Evolutionary conservation across 2,113 vertebrate species (phyloP), one percentile per base, ranked within the genome.

Genomic region (Scartelaos histophorus): DNA sequence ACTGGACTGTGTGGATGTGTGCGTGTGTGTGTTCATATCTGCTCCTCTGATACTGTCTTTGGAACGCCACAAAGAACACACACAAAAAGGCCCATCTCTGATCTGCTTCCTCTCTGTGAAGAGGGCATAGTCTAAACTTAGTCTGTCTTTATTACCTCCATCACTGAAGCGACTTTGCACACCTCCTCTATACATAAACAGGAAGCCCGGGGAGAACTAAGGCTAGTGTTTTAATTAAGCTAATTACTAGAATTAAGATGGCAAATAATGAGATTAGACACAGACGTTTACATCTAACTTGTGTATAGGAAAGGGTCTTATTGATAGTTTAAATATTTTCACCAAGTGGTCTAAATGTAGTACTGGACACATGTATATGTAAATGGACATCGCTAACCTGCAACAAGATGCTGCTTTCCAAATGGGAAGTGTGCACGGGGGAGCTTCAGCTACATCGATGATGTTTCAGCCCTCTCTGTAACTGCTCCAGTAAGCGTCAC

Each of bases 11-110:
- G 82, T 21, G 64, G 83, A 77, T 81, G 80, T 78, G 78, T 74
- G 58, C 9, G 25, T 34, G 58, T 61, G 58, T 61, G 58, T 71
- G 81, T 82, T 78, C 78, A 64, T 67, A 71, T 62, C 76, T 78
- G 84, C 73, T 72, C 75, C 79, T 82, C 70, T 84, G 78, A 89
- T 87, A 74, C 75, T 71, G 76, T 84, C 85, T 86, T 85, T 75
- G 85, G 73, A 82, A 80, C 71, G 19, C 11, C 80, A 89, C 64
- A 83, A 83, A 85, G 76, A 88, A 84, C 69, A 81, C 74, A 62
- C 82, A 80, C 71, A 65, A 76, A 58, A 85, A 87, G 78, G 80
- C 85, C 11, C 78, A 83, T 79, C 73, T 82, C 82, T 82, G 82
- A 89, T 80, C 70, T 82, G 79, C 83, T 88, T 85, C 81, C 83